phyloP scores from a whole-genome alignment of 2,888 invertebrate genomes.

The Epicampocera succincta region DNA sequence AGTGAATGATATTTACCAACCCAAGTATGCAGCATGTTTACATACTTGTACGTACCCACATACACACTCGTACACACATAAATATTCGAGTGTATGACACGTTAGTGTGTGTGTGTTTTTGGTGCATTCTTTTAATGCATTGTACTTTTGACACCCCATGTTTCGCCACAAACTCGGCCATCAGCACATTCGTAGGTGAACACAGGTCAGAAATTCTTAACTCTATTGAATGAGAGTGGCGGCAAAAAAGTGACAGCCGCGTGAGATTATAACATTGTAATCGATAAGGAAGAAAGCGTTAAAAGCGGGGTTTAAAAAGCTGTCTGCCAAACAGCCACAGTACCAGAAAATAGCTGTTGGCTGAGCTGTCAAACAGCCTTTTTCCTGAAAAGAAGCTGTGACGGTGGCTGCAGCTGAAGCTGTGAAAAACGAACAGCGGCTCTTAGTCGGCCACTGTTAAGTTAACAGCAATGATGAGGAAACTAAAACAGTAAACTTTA shows the following conservation, averaged over 20 bases:
- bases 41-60: no score
- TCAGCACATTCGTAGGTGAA: slow-evolving; percentile 34
- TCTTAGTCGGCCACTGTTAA: no score
- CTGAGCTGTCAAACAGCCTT: no score
- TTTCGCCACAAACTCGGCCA: slow-evolving; percentile 17
- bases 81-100: slow-evolving; percentile 16
- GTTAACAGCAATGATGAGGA: no score
- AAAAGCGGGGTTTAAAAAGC: background rate
- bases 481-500: no score
- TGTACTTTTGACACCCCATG: background rate
- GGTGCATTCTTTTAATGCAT: background rate
- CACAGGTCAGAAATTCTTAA: slow-evolving; percentile 51
- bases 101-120: slow-evolving; percentile 6
- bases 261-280: background rate
- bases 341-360: no score
- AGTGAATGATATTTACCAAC: slow-evolving; percentile 32
- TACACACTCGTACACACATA: no score
- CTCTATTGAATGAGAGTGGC: slow-evolving; percentile 5
- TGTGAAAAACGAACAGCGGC: no score
- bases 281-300: slow-evolving; percentile 18
- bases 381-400: no score
- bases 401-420: no score
- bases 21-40: background rate
- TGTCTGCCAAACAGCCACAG: no score
- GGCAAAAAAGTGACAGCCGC: background rate